These are phyloP conservation scores for Chelonus insularis DNA, from an alignment of 1,140 invertebrate species.

Conservation along the genomic window DNA sequence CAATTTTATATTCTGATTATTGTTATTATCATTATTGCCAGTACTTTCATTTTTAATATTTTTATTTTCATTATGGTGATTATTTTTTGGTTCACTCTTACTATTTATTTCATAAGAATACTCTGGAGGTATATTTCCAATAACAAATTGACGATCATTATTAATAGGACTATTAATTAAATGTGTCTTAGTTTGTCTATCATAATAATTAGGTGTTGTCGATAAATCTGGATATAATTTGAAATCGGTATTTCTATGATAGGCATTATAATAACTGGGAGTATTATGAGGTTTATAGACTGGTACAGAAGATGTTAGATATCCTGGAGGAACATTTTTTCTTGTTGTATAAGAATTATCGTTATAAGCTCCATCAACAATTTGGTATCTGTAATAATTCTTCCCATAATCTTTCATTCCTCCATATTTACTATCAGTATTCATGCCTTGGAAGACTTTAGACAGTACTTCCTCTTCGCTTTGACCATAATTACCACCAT, in stretches of 20 bases:
- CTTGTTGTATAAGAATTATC: slow-evolving; percentile 32
- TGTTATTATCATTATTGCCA: background rate
- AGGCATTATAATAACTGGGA: slow-evolving; percentile 33
- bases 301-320: slow-evolving; percentile 29
- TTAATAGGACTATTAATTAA: slow-evolving; percentile 32
- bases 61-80: slow-evolving; percentile 11
- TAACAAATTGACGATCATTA: slow-evolving; percentile 52
- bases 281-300: slow-evolving; percentile 44
- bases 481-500: slow-evolving; percentile 67
- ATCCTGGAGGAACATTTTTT: slow-evolving; percentile 32
- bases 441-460: slow-evolving; percentile 75
- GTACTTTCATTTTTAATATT: slow-evolving; percentile 18
- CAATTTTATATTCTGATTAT: background rate
- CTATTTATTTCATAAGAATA: slow-evolving; percentile 33
- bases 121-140: slow-evolving; percentile 53
- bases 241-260: slow-evolving; percentile 53
- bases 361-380: slow-evolving; percentile 36
- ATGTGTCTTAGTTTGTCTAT: slow-evolving; percentile 37
- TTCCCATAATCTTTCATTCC: slow-evolving; percentile 37
- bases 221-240: slow-evolving; percentile 40
- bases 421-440: slow-evolving; percentile 46
- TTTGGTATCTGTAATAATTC: slow-evolving; percentile 47
- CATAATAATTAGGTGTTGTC: slow-evolving; percentile 46
- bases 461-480: slow-evolving; percentile 74
- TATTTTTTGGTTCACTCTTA: too few species aligned